phyloP scores from a whole-genome alignment of 2,888 invertebrate species.

The Belgica antarctica region DNA sequence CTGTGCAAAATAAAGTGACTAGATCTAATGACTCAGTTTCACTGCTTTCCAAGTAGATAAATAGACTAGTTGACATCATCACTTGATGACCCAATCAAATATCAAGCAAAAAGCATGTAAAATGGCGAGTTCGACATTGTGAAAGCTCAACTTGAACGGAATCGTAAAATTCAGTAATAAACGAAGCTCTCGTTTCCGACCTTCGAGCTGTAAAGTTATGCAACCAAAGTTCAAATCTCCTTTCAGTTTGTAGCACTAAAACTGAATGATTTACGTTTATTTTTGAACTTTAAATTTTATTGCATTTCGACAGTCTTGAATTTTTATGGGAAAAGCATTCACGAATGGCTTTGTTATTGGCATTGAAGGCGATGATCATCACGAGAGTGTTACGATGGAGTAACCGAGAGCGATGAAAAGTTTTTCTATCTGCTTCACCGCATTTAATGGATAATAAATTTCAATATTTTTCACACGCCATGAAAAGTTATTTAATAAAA shows the following conservation, averaged over 20 bases:
- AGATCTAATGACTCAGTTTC: too few relatives aligned
- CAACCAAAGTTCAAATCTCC: background rate
- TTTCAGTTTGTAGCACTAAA: slow-evolving; percentile 17
- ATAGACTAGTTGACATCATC: too few relatives aligned
- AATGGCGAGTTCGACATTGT: background rate
- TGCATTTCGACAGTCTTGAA: slow-evolving; percentile 6
- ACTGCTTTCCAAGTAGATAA: too few relatives aligned
- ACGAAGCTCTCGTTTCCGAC: background rate
- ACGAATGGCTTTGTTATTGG: background rate
- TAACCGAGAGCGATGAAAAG: background rate
- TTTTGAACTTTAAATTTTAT: slow-evolving; percentile 35
- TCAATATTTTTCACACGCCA: slow-evolving; percentile 43
- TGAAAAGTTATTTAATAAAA: slow-evolving; percentile 39
- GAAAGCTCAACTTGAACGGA: background rate
- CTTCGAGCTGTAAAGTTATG: background rate
- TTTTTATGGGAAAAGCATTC: too few relatives aligned
- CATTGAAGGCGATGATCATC: background rate
- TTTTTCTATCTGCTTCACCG: background rate
- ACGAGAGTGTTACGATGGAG: background rate
- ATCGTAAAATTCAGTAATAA: background rate
- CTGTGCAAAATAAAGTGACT: too few relatives aligned
- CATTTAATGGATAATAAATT: slow-evolving; percentile 42
- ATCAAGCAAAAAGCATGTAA: too few relatives aligned
- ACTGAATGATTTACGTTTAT: slow-evolving; percentile 38
- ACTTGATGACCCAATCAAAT: too few relatives aligned